A percentile compares a stretch with the other conserved stretches of the same genome.
Conservation (phyloP, 2,797 vertebrate species). For the Tenualosa thibaudeaui region DNA sequence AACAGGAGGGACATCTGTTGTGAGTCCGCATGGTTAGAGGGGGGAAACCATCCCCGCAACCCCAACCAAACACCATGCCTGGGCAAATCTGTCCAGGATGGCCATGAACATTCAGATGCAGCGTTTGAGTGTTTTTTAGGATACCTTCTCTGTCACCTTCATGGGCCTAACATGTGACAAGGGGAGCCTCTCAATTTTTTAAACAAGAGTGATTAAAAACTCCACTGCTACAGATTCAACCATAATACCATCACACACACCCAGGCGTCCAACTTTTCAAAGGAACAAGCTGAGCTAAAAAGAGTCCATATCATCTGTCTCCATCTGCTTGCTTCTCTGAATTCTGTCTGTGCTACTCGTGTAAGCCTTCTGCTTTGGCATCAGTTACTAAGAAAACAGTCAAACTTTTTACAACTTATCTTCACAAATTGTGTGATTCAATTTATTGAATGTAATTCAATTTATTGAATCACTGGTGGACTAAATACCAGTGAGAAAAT, state of each 20-base stretch:
- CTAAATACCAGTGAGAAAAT: background rate
- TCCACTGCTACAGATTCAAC: background rate
- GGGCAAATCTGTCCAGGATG: background rate
- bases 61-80: background rate
- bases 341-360: background rate
- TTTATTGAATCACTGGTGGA: background rate
- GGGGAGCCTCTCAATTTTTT: background rate
- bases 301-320: constrained; percentile 13
- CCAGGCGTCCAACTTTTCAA: constrained; percentile 2
- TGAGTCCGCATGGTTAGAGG: background rate
- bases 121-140: background rate
- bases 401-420: background rate
- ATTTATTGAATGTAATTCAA: background rate
- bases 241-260: background rate
- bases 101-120: background rate
- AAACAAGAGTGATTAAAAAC: background rate
- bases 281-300: background rate
- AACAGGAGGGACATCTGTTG: constrained; percentile 14
- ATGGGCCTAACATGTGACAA: background rate
- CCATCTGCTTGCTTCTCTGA: constrained; percentile 6
- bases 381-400: background rate
- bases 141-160: background rate
- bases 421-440: constrained; percentile 1
- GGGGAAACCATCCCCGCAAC: background rate
- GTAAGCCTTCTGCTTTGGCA: background rate